These are phyloP conservation scores for Ciconia boyciana DNA, from an alignment of 2,113 vertebrate species.

Conservation along the genomic window DNA sequence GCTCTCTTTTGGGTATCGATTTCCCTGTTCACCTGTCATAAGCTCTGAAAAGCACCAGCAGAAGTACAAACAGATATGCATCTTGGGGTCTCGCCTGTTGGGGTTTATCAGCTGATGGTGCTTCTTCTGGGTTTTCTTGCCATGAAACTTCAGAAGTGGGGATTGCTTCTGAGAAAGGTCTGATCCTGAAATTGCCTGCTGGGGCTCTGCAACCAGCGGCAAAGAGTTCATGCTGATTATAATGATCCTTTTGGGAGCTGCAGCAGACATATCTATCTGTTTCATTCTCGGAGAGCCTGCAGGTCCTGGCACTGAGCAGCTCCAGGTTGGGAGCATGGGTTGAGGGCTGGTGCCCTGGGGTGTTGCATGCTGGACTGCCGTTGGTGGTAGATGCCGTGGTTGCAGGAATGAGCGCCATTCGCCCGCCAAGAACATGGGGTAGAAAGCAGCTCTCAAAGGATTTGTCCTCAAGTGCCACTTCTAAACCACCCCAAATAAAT, in stretches of 20 bases:
- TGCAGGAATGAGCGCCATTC: neutral
- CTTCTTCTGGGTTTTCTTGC: neutral
- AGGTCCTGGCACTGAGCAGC: neutral
- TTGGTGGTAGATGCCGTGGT: rapidly evolving
- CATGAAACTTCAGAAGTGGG: neutral
- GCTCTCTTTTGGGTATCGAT: neutral
- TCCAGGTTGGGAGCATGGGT: no score
- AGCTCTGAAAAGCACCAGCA: neutral
- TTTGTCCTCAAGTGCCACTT: neutral
- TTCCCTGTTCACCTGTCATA: neutral
- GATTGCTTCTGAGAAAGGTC: neutral
- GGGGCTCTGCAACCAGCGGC: neutral
- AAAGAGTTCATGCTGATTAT: neutral
- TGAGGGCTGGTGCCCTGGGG: neutral
- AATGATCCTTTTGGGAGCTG: neutral
- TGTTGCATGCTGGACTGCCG: neutral
- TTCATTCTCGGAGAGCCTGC: neutral
- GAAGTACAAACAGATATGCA: neutral
- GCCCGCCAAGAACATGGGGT: neutral
- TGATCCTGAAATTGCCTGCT: neutral
- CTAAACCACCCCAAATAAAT: neutral
- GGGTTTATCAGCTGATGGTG: neutral
- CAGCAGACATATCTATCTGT: neutral
- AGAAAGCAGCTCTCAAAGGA: neutral
- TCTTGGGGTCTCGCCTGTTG: neutral